phyloP scores from a whole-genome alignment of 1,140 invertebrate genomes.

The Tetragonula clypearis region DNA sequence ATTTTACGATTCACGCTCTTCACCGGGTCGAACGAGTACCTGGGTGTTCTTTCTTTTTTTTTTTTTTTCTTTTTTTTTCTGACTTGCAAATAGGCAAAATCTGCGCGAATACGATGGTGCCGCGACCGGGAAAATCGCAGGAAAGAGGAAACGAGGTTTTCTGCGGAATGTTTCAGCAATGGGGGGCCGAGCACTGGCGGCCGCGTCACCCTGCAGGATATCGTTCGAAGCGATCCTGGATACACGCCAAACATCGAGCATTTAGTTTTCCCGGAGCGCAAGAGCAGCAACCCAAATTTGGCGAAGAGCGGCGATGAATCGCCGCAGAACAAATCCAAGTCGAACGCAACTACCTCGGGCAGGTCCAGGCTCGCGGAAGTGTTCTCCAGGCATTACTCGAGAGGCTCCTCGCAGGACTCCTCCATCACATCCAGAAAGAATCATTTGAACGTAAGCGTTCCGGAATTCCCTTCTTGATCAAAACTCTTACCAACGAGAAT shows the following conservation, averaged over 20 bases:
- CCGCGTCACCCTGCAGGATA: constrained; percentile 77
- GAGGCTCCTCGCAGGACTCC: constrained; percentile 75
- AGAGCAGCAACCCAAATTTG: constrained; percentile 79
- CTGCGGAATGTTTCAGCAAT: constrained; percentile 67
- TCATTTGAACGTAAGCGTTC: constrained; percentile 73
- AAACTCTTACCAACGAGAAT: too few species aligned
- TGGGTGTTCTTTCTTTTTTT: not conserved
- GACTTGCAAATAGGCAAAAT: not conserved
- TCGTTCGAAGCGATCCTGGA: constrained; percentile 80
- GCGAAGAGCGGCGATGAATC: constrained; percentile 65
- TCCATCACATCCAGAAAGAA: constrained; percentile 71
- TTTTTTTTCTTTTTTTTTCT: not conserved
- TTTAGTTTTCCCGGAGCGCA: constrained; percentile 82
- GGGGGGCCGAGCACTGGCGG: constrained; percentile 68
- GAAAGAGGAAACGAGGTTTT: not conserved
- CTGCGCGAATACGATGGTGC: too few species aligned
- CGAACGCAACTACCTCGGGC: constrained; percentile 62
- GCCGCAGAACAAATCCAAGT: constrained; percentile 70
- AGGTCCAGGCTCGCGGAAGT: constrained; percentile 82
- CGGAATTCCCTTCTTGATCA: not conserved
- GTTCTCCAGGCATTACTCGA: constrained; percentile 76
- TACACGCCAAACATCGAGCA: constrained; percentile 85
- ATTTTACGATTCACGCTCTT: not conserved
- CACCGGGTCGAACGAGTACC: too few species aligned
- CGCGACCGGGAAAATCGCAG: not conserved